phyloP scores from a whole-genome alignment of 1,140 invertebrate species.

The Dreissena rostriformis region DNA sequence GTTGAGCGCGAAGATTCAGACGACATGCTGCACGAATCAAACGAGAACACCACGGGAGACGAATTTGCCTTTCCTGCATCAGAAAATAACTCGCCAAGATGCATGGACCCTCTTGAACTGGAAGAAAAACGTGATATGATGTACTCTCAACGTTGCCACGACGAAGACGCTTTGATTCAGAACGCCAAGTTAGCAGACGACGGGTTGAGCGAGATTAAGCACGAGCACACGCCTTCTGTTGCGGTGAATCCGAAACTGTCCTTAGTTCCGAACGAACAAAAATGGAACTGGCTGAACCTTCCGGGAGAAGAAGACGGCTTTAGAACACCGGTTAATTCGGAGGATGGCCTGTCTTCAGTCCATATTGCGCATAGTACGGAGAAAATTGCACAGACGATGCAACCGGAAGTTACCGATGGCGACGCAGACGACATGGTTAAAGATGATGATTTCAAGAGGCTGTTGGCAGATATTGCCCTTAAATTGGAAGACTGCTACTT shows the following conservation, averaged over 20 bases:
- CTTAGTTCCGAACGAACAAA: not conserved
- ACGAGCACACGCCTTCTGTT: too few species aligned
- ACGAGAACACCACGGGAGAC: too few species aligned
- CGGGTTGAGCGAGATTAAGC: not conserved
- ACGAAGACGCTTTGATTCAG: conserved; percentile 10
- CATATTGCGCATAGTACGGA: not conserved
- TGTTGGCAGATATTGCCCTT: conserved; percentile 4
- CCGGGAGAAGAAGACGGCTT: not conserved
- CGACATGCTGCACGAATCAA: too few species aligned
- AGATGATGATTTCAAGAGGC: conserved; percentile 15
- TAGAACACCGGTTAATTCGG: conserved; percentile 18
- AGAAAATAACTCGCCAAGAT: not conserved
- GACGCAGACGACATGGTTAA: not conserved
- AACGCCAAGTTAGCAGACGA: conserved; percentile 30
- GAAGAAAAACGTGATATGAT: not conserved
- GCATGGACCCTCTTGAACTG: not conserved
- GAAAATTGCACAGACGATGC: not conserved
- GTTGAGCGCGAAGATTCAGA: too few species aligned
- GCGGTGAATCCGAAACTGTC: not conserved
- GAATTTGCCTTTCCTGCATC: too few species aligned
- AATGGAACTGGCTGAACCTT: not conserved
- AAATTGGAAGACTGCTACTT: conserved; percentile 24
- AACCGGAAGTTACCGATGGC: not conserved
- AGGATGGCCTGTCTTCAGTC: not conserved
- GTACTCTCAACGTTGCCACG: conserved; percentile 13